Evolutionary conservation across 1,140 invertebrate species (phyloP), one percentile per base, ranked within the genome.

Genomic region (Calephelis virginiensis): DNA sequence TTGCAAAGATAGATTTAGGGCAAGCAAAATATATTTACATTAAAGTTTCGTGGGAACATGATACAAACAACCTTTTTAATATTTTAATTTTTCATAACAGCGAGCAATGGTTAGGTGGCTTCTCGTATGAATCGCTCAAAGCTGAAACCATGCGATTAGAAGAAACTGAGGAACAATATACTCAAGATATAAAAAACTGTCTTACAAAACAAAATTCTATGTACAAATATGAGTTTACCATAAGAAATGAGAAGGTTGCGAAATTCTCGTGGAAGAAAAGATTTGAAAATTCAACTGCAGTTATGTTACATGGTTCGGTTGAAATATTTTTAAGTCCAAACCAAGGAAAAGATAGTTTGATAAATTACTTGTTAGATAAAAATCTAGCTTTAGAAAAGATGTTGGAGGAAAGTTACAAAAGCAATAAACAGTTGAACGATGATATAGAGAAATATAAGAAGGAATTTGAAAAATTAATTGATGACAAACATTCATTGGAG

Each of bases 181-280:
- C 61, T 11, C 67, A 59, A 45, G 78, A 81, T 67, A 70, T 85
- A 6, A 77, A 74, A 37, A 64, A 71, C n/a, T 72, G 68, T 28
- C 70, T 90, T 7, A 66, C 63, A 53, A 70, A 61, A 38, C 49
- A 68, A 6, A 66, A 40, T n/a, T 62, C 66, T 17, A 63, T 71
- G 12, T 87, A 72, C 71, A 59, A 64, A 6, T 81, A 75, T 70
- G 76, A 81, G 45, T 82, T 86, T 68, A 64, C 11, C 13, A 5
- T 56, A 38, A 60, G 45, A 43, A 53, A 50, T 17, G 64, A 68
- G 47, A 68, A 74, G 17, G 45, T 43, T 38, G 77, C 74, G 11
- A 73, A 49, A 47, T 90, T 90, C 69, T 71, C 49, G 47, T 88
- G 87, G 87, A 86, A 81, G 62, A 88, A 76, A 64, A 71, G 46